Evolutionary conservation across 2,888 invertebrate species (phyloP), one percentile per base, ranked within the genome.

Genomic region (Oxyteleia sp.): DNA sequence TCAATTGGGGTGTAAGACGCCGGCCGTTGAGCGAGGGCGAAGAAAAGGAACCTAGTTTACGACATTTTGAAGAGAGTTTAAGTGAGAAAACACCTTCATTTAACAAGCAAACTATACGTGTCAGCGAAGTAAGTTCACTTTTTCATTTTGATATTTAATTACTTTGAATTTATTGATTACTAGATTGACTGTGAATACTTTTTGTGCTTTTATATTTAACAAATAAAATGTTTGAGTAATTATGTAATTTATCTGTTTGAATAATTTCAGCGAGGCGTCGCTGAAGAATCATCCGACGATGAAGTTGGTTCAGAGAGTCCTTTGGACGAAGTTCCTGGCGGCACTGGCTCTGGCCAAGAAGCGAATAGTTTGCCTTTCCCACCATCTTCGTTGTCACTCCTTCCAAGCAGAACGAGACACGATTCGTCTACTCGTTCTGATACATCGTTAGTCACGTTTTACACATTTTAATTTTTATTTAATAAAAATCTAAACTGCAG

Each of bases 1-100:
- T 98, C 94, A 98, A 98, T 93, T 98, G 98, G 98, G 98, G 98
- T 75, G 98, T 98, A 23, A 96, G 98, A 4, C 95, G 98, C 15
- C 95, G 97, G 75, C 96, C 97, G 81, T 94, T 97, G 32, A 96
- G 97, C 88, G 97, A 96, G 90, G 96, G 97, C 83, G 97, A 96
- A 88, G 95, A 95, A 87, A 95, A 95, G 32, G 95, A 95, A 84
- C 94, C 95, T 0, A 94, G 94, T 87, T 88, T 94, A 15, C 94
- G 94, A 68, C 95, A 95, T 32, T 92, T 95, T 23, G 96, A 96
- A 88, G 96, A 96, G 86, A 96, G 96, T 91, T 94, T 96, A 63
- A 96, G 96, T 87, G 96, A 96, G 88, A 95, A 95, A 88, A 96
- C 96, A 0, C 96, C 96, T 0, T 95, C 96, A 51, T 93, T 95